Percentiles rank a stretch among this genome's conserved stretches.
Conservation (phyloP, 2,113 vertebrate species). For the Ceratotherium simum region DNA sequence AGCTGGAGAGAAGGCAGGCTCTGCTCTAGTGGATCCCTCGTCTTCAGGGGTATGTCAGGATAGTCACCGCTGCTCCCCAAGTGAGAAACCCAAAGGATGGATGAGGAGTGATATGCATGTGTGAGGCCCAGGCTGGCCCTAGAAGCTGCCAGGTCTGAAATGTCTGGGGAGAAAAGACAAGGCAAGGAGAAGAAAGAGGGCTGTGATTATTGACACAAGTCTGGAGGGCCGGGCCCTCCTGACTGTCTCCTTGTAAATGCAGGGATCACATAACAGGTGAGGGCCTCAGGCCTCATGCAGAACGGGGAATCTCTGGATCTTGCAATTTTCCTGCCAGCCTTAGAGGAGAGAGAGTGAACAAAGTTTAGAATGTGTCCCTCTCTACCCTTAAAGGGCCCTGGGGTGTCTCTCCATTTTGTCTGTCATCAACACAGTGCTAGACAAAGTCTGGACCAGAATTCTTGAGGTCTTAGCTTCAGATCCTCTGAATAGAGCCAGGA, state of each 20-base stretch:
- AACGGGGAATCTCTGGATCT: not conserved
- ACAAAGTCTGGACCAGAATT: not conserved
- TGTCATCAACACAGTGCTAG: not conserved
- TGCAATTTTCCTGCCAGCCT: not conserved
- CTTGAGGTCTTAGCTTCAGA: not conserved
- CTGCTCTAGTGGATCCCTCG: not conserved
- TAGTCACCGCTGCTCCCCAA: not conserved
- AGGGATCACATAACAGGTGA: too few relatives aligned
- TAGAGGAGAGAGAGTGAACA: not conserved
- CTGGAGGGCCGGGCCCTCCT: not conserved
- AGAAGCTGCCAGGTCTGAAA: not conserved
- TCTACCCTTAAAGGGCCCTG: not conserved
- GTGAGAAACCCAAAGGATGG: not conserved
- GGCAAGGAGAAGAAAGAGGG: not conserved
- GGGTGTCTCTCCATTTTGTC: not conserved
- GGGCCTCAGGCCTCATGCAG: too few relatives aligned
- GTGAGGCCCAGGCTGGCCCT: not conserved
- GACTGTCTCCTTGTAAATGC: not conserved
- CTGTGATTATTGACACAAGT: not conserved
- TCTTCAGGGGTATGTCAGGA: not conserved
- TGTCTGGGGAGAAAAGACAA: not conserved
- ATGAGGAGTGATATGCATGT: not conserved
- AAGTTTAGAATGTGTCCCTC: not conserved
- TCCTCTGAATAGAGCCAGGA: not conserved
- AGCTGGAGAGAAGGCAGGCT: not conserved